These are phyloP conservation scores for Ctenochaetus hawaiiensis DNA, from an alignment of 2,797 vertebrate genomes.

Conservation along the genomic window DNA sequence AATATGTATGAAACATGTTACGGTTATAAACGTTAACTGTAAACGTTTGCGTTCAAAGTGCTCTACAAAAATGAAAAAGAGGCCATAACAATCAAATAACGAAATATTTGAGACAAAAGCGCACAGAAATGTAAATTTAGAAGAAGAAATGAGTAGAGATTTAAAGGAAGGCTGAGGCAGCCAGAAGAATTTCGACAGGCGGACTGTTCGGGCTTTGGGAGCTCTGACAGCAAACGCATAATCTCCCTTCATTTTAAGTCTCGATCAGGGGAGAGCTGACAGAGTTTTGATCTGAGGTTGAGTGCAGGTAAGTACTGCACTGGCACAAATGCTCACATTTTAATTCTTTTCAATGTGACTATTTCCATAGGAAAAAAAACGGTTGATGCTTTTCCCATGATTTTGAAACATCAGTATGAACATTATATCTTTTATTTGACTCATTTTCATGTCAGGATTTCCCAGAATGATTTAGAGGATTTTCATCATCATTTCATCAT, in stretches of 20 bases:
- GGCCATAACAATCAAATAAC: neutral
- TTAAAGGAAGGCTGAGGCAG: neutral
- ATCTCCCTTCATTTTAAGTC: neutral
- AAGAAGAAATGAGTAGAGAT: neutral
- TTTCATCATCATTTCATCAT: neutral
- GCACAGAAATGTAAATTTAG: neutral
- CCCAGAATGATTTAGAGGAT: neutral
- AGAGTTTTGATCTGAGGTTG: neutral
- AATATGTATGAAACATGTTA: neutral
- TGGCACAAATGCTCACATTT: neutral
- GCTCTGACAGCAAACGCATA: neutral
- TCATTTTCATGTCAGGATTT: conserved; percentile 3
- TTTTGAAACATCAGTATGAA: neutral
- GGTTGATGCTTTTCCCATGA: neutral
- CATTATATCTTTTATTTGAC: neutral
- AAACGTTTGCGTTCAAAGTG: neutral
- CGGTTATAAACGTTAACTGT: no score
- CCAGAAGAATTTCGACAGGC: neutral
- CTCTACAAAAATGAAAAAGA: neutral
- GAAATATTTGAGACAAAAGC: neutral
- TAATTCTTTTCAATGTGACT: neutral
- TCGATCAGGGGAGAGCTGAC: neutral
- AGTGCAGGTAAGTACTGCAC: neutral
- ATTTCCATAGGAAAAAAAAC: neutral
- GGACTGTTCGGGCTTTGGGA: neutral